These are phyloP conservation scores for Latrodectus hesperus DNA, from an alignment of 2,888 invertebrate genomes.

Conservation along the genomic window DNA sequence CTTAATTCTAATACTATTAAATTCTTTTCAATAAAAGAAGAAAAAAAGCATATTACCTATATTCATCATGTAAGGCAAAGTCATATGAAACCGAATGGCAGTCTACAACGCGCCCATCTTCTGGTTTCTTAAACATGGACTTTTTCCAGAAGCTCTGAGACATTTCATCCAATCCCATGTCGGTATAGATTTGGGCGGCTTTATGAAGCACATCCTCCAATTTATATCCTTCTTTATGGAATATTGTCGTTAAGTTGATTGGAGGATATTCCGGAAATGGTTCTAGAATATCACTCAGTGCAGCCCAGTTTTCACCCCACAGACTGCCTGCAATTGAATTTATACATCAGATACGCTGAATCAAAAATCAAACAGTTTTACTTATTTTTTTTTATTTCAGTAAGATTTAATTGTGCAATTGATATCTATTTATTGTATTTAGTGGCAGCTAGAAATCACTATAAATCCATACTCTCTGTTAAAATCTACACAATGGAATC, in stretches of 20 bases:
- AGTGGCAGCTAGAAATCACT: too few relatives aligned
- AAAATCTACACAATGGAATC: too few relatives aligned
- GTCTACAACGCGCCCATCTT: constrained; percentile 48
- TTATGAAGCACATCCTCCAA: constrained; percentile 78
- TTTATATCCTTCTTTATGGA: constrained; percentile 72
- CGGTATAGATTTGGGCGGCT: constrained; percentile 55
- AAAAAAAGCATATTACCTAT: constrained; percentile 26
- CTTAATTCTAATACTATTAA: too few relatives aligned
- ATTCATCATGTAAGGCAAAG: constrained; percentile 72
- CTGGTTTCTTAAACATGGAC: constrained; percentile 60
- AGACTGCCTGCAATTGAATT: constrained; percentile 78
- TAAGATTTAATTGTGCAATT: too few relatives aligned
- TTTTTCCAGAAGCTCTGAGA: constrained; percentile 47
- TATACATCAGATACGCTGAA: neutral
- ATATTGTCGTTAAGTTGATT: constrained; percentile 15
- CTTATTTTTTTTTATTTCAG: too few relatives aligned
- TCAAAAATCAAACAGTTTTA: too few relatives aligned
- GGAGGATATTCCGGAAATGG: constrained; percentile 33
- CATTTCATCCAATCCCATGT: constrained; percentile 50
- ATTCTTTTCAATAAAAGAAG: too few relatives aligned
- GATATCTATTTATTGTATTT: too few relatives aligned
- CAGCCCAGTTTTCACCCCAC: constrained; percentile 90
- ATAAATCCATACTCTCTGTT: too few relatives aligned
- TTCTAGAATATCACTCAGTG: constrained; percentile 80
- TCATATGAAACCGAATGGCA: constrained; percentile 67